phyloP scores from a whole-genome alignment of 2,113 vertebrate species.

The Phoenicopterus ruber region DNA sequence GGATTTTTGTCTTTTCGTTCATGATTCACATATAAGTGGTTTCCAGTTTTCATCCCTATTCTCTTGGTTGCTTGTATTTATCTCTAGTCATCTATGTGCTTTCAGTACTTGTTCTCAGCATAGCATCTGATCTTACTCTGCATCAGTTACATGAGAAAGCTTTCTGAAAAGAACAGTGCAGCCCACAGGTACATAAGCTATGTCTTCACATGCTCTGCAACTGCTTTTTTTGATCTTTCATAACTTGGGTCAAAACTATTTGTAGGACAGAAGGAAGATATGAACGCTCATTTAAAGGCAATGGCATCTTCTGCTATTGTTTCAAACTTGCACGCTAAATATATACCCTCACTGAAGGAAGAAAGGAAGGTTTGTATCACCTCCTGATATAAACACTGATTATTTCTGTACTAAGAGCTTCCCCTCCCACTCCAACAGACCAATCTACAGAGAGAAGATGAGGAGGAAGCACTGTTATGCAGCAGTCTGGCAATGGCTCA shows the following conservation, averaged over 20 bases:
- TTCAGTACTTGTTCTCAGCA: neutral
- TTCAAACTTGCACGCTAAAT: neutral
- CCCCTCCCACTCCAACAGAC: neutral
- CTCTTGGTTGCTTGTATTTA: neutral
- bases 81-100: neutral
- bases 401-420: neutral
- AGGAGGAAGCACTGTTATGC: neutral
- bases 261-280: neutral
- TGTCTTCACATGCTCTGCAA: neutral
- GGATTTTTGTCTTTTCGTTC: neutral
- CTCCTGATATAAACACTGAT: neutral
- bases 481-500: conserved; percentile 32
- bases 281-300: neutral
- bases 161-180: neutral
- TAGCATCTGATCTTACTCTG: neutral
- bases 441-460: neutral
- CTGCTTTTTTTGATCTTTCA: neutral
- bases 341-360: neutral
- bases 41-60: neutral
- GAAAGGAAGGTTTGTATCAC: neutral
- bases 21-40: neutral
- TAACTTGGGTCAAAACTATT: neutral
- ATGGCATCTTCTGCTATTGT: neutral
- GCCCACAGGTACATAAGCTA: neutral
- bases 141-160: neutral